Evolutionary conservation across 2,888 invertebrate species (phyloP).

Genomic region (Lasioglossum lativentre): DNA sequence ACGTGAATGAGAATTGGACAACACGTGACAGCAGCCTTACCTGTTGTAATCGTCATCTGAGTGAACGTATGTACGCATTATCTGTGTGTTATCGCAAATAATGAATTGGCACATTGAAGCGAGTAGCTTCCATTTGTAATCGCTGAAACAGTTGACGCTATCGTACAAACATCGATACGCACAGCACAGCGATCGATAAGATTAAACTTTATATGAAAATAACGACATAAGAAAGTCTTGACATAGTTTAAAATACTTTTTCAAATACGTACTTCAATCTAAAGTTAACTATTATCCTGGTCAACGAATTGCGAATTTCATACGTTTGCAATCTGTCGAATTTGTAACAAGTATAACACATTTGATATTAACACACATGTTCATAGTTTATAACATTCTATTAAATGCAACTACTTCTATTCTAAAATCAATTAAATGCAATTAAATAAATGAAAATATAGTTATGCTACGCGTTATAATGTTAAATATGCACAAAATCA

Average conservation of each 20-base stretch:
- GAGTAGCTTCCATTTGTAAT: constrained; percentile 87
- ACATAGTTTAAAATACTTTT: constrained; percentile 15
- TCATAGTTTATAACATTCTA: not conserved
- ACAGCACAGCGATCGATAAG: constrained; percentile 19
- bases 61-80: constrained; percentile 85
- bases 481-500: no score
- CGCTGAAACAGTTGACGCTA: constrained; percentile 79
- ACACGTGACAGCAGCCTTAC: constrained; percentile 85
- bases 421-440: not conserved
- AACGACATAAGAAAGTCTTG: constrained; percentile 2
- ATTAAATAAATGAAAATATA: not conserved
- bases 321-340: not conserved
- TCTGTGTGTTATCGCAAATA: constrained; percentile 87
- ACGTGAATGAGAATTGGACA: constrained; percentile 87
- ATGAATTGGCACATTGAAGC: constrained; percentile 87
- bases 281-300: not conserved
- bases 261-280: not conserved
- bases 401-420: not conserved
- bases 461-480: no score
- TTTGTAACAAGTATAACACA: not conserved
- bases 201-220: constrained; percentile 42
- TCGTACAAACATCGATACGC: constrained; percentile 38
- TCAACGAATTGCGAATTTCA: not conserved
- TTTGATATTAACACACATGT: no score
- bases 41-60: constrained; percentile 87